Evolutionary conservation across 2,113 vertebrate species (phyloP).

Genomic region (Prochilodus magdalenae): DNA sequence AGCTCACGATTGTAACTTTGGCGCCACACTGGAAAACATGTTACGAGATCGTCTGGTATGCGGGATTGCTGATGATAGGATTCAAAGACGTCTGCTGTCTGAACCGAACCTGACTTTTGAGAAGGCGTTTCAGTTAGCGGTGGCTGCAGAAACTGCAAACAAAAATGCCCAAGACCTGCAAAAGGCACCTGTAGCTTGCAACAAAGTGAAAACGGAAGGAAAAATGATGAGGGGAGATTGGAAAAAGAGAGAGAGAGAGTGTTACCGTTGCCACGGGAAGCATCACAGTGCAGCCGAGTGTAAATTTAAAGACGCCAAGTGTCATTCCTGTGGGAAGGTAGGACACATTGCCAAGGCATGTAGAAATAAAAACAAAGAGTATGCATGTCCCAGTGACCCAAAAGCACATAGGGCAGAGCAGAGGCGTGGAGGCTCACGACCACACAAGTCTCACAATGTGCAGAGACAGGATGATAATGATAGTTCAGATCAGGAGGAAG

Average conservation of each 20-base stretch:
- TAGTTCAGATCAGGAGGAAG: no score
- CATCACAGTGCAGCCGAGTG: constrained; percentile 22
- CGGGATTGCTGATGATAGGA: constrained; percentile 46
- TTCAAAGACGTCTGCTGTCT: constrained; percentile 28
- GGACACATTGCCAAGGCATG: constrained; percentile 15
- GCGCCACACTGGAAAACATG: constrained; percentile 35
- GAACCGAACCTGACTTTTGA: constrained; percentile 38
- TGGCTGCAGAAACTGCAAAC: constrained; percentile 25
- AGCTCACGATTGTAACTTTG: constrained; percentile 28
- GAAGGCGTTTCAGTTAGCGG: constrained; percentile 3
- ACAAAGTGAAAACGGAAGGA: constrained; percentile 33
- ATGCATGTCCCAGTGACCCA: not conserved
- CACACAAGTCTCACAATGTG: constrained; percentile 9
- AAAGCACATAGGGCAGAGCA: constrained; percentile 10
- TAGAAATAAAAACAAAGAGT: no score
- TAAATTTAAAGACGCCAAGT: constrained; percentile 27
- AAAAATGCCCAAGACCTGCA: constrained; percentile 7
- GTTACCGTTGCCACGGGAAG: constrained; percentile 11
- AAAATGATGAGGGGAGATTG: not conserved
- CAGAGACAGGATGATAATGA: constrained; percentile 2
- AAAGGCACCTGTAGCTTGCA: not conserved
- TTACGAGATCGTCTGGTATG: constrained; percentile 48
- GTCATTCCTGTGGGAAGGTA: constrained; percentile 20
- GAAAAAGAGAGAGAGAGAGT: constrained; percentile 5
- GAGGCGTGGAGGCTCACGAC: not conserved